A percentile compares a stretch with the other conserved stretches of the same genome.
Evolutionary conservation across 1,140 invertebrate genomes (phyloP).

Genomic region (Arctopsyche grandis): DNA sequence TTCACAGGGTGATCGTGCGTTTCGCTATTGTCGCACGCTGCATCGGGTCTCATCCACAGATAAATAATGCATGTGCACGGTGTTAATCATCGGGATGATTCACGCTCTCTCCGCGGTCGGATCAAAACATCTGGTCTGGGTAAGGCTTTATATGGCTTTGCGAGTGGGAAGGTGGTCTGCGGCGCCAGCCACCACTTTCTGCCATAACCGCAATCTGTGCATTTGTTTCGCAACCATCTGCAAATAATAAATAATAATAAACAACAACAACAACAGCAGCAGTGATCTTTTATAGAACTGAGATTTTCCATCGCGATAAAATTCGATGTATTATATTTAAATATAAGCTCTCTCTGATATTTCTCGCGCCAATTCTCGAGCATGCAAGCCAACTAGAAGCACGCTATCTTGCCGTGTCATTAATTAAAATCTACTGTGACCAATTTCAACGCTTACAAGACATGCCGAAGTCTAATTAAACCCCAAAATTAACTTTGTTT

Average conservation of each 20-base stretch:
- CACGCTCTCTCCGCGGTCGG: background rate
- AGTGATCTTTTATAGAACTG: too few species aligned
- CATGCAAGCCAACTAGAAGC: too few species aligned
- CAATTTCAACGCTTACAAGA: background rate
- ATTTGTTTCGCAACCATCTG: background rate
- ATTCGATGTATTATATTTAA: too few species aligned
- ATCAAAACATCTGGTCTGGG: conserved; percentile 18
- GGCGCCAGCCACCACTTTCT: conserved; percentile 2
- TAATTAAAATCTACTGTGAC: background rate
- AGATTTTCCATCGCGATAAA: too few species aligned
- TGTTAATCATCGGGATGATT: conserved; percentile 8
- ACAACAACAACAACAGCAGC: too few species aligned
- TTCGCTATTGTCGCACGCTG: background rate
- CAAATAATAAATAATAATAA: background rate
- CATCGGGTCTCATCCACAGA: background rate
- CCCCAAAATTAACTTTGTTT: too few species aligned
- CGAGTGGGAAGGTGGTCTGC: conserved; percentile 4
- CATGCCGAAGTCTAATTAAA: too few species aligned
- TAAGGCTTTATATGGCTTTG: conserved; percentile 17
- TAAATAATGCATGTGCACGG: background rate
- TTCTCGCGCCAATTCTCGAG: too few species aligned
- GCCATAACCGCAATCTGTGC: background rate
- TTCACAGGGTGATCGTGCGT: background rate
- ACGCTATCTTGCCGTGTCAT: background rate
- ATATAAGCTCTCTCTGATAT: too few species aligned